Evolutionary conservation across 2,888 invertebrate species (phyloP), one percentile per base, ranked within the genome.

Genomic region (Polydesmus complanatus): DNA sequence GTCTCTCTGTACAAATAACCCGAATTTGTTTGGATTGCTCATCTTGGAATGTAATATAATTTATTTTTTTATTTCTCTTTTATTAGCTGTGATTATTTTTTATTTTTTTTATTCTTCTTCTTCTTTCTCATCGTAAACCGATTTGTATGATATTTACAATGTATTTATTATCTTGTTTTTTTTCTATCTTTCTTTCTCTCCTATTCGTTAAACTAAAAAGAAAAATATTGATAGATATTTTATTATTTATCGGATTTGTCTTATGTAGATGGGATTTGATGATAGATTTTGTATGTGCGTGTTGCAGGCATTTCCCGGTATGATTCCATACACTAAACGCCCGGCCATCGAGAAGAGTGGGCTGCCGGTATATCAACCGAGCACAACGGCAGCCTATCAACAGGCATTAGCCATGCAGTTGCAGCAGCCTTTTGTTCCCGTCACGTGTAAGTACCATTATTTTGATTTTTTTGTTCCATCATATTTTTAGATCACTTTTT

Each of bases 291-390:
- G 27, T 52, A 58, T 56, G 55, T 37, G 27, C 51, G 56, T 60
- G 48, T 65, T 68, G 56, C 81, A 93, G 92, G 88, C 88, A 77
- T 91, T 92, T 80, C 90, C 91, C 73, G 91, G 91, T 75, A 90
- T 92, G 86, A 83, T 92, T 78, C 90, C 92, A 75, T 92, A 91
- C 79, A 92, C 92, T 79, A 86, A 95, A 79, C 88, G 94, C 75
- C 90, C 93, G 72, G 91, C 90, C 66, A 69, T 77, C 64, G 93
- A 93, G 79, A 94, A 95, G 78, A 91, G 92, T 75, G 93, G 94
- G 75, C 82, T 95, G 76, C 94, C 94, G 73, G 88, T 95, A 71
- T 94, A 93, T 81, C 91, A 91, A 78, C 90, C 92, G 74, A 76
- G 75, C 70, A 68, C 71, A 64, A 69, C 66, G 64, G 88, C 89